A percentile compares a stretch with the other conserved stretches of the same genome.
phyloP scores from a whole-genome alignment of 2,888 invertebrate genomes.

The Exephanes ischioxanthus region DNA sequence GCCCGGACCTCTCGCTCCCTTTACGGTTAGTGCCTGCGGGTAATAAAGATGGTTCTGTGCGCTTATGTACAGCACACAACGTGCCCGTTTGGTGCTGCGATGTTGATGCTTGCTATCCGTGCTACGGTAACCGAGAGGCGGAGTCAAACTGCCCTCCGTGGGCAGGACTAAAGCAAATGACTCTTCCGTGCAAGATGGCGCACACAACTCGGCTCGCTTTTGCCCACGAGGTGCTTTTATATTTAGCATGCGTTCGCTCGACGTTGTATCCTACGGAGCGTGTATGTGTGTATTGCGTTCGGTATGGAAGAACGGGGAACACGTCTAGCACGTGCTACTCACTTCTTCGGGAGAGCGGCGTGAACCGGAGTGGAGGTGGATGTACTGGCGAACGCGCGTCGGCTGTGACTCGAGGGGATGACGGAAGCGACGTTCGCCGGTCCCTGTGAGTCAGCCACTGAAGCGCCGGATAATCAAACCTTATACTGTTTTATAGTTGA shows the following conservation, averaged over 20 bases:
- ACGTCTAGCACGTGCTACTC: conserved; percentile 44
- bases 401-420: neutral
- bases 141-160: conserved; percentile 85
- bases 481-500: neutral
- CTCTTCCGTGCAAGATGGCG: conserved; percentile 87
- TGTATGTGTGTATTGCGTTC: neutral
- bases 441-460: neutral
- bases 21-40: conserved; percentile 83
- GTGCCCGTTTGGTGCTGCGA: conserved; percentile 35
- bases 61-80: conserved; percentile 77
- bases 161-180: conserved; percentile 86
- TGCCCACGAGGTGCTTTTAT: conserved; percentile 81
- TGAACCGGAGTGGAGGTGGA: conserved; percentile 18
- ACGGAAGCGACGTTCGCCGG: neutral
- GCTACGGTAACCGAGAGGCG: conserved; percentile 85
- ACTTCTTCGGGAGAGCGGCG: conserved; percentile 18
- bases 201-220: conserved; percentile 59
- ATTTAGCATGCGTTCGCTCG: conserved; percentile 80
- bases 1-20: conserved; percentile 79
- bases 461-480: neutral
- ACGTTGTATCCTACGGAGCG: conserved; percentile 31
- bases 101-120: conserved; percentile 49
- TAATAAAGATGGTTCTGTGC: conserved; percentile 85
- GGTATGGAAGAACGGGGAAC: conserved; percentile 39
- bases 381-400: neutral